A percentile compares a stretch with the other conserved stretches of the same genome.
phyloP scores from a whole-genome alignment of 2,797 vertebrate genomes.

The Chelon labrosus region DNA sequence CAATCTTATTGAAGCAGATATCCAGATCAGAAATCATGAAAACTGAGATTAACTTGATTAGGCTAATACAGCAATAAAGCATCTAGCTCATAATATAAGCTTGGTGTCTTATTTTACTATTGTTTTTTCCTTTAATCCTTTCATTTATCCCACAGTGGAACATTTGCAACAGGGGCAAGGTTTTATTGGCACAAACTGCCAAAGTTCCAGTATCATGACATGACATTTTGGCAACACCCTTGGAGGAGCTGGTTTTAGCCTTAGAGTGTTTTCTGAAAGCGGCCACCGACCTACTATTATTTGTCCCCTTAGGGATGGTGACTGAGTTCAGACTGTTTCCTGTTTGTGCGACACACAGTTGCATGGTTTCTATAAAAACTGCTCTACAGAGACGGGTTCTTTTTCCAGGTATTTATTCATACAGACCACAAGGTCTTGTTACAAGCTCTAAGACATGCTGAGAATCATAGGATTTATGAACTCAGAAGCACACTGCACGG shows the following conservation, averaged over 20 bases:
- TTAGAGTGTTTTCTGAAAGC: not conserved
- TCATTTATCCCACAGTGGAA: too few relatives aligned
- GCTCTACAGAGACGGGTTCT: not conserved
- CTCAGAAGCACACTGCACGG: not conserved
- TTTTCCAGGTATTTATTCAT: constrained; percentile 9
- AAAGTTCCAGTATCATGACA: too few relatives aligned
- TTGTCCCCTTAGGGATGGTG: not conserved
- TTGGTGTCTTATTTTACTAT: too few relatives aligned
- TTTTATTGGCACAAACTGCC: too few relatives aligned
- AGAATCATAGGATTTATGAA: constrained; percentile 20
- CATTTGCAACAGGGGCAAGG: too few relatives aligned
- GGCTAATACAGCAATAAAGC: too few relatives aligned
- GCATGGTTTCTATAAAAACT: not conserved
- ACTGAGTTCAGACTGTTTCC: not conserved
- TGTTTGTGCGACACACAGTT: not conserved
- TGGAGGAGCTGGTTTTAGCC: not conserved
- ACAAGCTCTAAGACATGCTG: constrained; percentile 1
- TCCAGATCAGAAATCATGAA: too few relatives aligned
- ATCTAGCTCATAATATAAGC: too few relatives aligned
- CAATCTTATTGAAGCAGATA: too few relatives aligned
- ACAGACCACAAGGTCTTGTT: constrained; percentile 4
- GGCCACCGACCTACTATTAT: constrained; percentile 11
- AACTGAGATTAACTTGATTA: too few relatives aligned
- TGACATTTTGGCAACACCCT: too few relatives aligned
- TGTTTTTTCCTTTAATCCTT: too few relatives aligned